Conservation (phyloP, 2,113 vertebrate species). For the Monopterus albus region DNA sequence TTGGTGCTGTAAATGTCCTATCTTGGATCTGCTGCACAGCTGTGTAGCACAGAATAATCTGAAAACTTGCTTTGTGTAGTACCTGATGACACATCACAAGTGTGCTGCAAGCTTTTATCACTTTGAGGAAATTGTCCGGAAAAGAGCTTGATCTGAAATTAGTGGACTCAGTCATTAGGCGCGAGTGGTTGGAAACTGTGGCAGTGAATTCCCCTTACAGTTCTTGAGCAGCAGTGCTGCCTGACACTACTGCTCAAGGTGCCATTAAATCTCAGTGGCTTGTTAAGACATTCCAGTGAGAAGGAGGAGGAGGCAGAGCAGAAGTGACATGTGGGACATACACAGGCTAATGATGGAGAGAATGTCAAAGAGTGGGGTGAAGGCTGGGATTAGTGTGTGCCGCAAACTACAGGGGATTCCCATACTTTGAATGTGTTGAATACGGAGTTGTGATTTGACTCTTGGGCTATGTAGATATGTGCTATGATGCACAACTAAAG, state of each 20-base stretch:
- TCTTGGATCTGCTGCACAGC: too few relatives aligned
- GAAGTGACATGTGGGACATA: not conserved
- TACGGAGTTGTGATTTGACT: too few relatives aligned
- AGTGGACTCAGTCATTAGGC: constrained; percentile 41
- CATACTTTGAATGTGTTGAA: constrained; percentile 12
- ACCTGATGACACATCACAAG: too few relatives aligned
- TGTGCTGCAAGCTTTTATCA: too few relatives aligned
- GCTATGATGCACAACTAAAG: constrained; percentile 27
- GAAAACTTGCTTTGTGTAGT: constrained; percentile 1
- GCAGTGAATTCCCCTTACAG: constrained; percentile 11
- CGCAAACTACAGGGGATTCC: constrained; percentile 8
- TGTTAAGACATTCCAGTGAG: constrained; percentile 38
- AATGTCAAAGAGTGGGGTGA: constrained; percentile 13
- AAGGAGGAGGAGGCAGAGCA: constrained; percentile 2
- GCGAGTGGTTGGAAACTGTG: constrained; percentile 2
- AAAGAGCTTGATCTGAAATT: constrained; percentile 37
- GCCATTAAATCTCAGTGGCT: constrained; percentile 67
- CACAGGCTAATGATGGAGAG: constrained; percentile 27
- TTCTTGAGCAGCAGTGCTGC: constrained; percentile 46
- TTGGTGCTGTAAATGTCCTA: too few relatives aligned
- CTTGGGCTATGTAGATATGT: too few relatives aligned
- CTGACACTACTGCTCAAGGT: constrained; percentile 52
- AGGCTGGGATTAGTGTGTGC: constrained; percentile 1
- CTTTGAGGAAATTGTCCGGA: too few relatives aligned
- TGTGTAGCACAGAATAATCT: not conserved